phyloP scores from a whole-genome alignment of 2,888 invertebrate species.

The Ceraclea dissimilis region DNA sequence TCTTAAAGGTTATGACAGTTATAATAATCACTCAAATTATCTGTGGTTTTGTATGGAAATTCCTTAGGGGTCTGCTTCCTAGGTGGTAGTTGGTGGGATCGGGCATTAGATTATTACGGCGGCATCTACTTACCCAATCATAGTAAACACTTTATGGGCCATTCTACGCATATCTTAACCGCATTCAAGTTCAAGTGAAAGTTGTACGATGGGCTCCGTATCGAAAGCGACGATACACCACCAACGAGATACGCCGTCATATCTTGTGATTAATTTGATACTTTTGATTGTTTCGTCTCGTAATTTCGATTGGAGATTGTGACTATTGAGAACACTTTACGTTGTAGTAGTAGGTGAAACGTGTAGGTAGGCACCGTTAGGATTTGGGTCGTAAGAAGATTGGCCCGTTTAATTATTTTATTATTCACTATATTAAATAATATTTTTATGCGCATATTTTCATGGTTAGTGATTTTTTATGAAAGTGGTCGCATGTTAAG shows the following conservation, averaged over 20 bases:
- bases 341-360: neutral
- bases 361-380: neutral
- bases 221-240: too few species aligned
- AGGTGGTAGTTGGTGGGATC: too few species aligned
- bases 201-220: neutral
- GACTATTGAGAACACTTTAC: too few species aligned
- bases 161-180: neutral
- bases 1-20: too few species aligned
- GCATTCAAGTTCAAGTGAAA: conserved; percentile 1
- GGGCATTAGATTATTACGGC: too few species aligned
- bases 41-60: too few species aligned
- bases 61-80: too few species aligned
- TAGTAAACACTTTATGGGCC: neutral
- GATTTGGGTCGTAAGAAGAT: neutral
- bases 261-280: neutral
- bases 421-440: neutral
- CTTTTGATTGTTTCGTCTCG: neutral
- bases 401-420: neutral
- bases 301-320: too few species aligned
- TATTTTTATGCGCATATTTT: neutral
- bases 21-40: too few species aligned
- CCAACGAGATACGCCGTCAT: neutral
- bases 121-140: neutral
- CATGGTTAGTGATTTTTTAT: too few species aligned
- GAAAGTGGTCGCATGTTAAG: too few species aligned